Evolutionary conservation across 64 coral and sea anemone genomes (phyloP).

Genomic region (Pachyseris speciosa): DNA sequence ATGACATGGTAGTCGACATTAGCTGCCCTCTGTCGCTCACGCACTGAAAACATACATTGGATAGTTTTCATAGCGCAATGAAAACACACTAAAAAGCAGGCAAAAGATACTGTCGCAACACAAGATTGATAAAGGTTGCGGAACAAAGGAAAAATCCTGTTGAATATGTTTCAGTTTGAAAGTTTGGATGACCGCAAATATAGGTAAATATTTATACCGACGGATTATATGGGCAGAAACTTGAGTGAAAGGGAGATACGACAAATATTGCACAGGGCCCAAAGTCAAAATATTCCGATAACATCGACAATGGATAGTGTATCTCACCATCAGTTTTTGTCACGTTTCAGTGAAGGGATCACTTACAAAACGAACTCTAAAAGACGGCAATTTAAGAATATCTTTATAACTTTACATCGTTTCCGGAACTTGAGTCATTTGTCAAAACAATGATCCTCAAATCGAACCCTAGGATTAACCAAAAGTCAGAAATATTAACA

Average conservation of each 20-base stretch:
- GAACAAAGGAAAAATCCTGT: not conserved
- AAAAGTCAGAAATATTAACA: not conserved
- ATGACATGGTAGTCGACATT: not conserved
- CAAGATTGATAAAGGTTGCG: not conserved
- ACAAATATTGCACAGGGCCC: not conserved
- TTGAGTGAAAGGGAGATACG: not conserved
- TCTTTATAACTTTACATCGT: not conserved
- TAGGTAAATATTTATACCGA: conserved; percentile 32
- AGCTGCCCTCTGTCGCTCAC: not conserved
- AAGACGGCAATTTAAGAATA: not conserved
- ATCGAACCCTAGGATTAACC: too few relatives aligned
- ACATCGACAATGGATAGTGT: not conserved
- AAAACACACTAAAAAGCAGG: not conserved
- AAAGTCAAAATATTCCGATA: not conserved
- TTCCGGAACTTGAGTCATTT: not conserved
- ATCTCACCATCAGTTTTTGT: not conserved
- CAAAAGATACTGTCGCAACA: not conserved
- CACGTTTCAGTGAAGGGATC: not conserved
- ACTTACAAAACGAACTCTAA: not conserved
- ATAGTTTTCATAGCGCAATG: not conserved
- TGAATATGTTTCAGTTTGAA: not conserved
- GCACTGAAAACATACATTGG: not conserved
- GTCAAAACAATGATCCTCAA: not conserved
- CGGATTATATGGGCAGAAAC: not conserved
- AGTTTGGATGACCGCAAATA: not conserved